These are phyloP conservation scores for Chrysodeixis includens DNA, from an alignment of 2,888 invertebrate species.

Conservation along the genomic window DNA sequence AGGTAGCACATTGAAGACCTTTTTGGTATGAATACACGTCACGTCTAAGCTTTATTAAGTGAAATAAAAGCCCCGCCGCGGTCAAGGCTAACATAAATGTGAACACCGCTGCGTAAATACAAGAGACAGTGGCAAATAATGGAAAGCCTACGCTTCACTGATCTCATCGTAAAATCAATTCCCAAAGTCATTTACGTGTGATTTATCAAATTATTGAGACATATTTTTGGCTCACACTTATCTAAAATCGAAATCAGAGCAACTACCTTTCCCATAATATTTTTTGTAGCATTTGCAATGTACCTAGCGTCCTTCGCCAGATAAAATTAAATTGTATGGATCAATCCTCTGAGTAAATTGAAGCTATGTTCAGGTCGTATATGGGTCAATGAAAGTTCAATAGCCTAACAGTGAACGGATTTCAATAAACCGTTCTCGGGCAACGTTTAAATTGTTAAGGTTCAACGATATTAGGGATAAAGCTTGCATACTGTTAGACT, in stretches of 20 bases:
- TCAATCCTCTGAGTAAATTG: constrained; percentile 35
- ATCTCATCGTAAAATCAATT: constrained; percentile 33
- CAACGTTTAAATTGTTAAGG: constrained; percentile 15
- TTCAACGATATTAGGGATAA: constrained; percentile 11
- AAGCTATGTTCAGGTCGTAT: constrained; percentile 45
- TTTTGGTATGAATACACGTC: constrained; percentile 48
- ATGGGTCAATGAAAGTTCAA: constrained; percentile 53
- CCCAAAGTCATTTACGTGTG: constrained; percentile 26
- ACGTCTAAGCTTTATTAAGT: constrained; percentile 54
- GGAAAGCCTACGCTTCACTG: constrained; percentile 34
- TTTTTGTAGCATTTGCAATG: constrained; percentile 27
- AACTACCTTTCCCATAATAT: constrained; percentile 15
- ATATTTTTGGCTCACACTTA: constrained; percentile 20
- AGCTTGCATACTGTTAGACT: constrained; percentile 14
- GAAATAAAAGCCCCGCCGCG: constrained; percentile 51
- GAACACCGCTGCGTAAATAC: constrained; percentile 24
- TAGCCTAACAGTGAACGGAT: constrained; percentile 25
- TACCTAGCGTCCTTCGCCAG: constrained; percentile 28
- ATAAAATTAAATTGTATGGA: constrained; percentile 36
- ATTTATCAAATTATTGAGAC: constrained; percentile 23
- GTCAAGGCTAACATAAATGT: constrained; percentile 56
- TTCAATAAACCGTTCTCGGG: constrained; percentile 34
- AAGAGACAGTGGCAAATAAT: constrained; percentile 36
- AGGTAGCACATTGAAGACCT: constrained; percentile 37
- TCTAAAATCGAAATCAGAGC: constrained; percentile 17